Conservation (phyloP, 2,113 vertebrate genomes). For the Potamarius usumacintae region DNA sequence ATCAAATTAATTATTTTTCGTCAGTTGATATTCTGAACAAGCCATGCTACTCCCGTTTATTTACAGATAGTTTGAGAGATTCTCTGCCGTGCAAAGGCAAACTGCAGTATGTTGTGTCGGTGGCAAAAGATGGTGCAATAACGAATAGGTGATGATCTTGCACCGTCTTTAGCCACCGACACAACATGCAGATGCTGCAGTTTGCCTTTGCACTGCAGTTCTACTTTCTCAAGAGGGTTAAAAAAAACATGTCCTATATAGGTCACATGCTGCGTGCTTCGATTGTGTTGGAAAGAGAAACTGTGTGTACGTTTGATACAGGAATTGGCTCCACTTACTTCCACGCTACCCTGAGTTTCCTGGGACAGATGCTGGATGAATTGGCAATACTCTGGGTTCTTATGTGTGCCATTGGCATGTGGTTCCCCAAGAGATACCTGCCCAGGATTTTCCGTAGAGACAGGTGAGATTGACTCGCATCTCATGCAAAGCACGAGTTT, state of each 20-base stretch:
- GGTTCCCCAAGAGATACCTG: constrained; percentile 94
- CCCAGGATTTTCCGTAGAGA: constrained; percentile 90
- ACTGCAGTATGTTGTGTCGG: too few relatives aligned
- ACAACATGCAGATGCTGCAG: too few relatives aligned
- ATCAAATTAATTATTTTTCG: neutral
- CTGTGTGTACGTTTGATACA: constrained; percentile 60
- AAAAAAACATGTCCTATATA: neutral
- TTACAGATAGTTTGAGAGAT: too few relatives aligned
- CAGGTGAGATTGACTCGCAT: constrained; percentile 73
- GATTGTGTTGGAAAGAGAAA: neutral
- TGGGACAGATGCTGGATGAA: constrained; percentile 98
- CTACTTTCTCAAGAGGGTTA: neutral
- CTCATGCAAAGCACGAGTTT: neutral
- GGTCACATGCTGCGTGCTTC: neutral
- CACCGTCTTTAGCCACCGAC: too few relatives aligned
- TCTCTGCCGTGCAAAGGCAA: neutral
- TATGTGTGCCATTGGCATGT: constrained; percentile 97
- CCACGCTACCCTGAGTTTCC: constrained; percentile 95
- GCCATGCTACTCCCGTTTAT: neutral
- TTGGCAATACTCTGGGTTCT: constrained; percentile 96
- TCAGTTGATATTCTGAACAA: neutral
- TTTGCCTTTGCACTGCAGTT: too few relatives aligned
- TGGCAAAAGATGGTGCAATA: too few relatives aligned
- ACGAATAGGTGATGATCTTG: too few relatives aligned
- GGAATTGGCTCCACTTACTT: constrained; percentile 97